Conservation (phyloP, 30 jellyfish, hydroid and myxozoan genomes). For the Chrysaora quinquecirrha region DNA sequence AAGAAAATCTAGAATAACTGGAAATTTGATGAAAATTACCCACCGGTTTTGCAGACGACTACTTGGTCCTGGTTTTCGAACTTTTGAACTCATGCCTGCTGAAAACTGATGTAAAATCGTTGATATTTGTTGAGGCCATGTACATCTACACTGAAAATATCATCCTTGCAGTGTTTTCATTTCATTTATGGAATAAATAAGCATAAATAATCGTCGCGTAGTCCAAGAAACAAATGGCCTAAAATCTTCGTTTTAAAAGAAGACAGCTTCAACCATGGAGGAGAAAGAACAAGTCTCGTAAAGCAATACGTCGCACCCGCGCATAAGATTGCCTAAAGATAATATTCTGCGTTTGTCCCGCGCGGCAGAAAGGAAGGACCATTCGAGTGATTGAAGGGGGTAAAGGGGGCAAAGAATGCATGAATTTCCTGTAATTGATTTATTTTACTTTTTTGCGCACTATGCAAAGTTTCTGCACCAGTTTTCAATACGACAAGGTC, state of each 20-base stretch:
- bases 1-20: background rate
- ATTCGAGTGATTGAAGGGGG: background rate
- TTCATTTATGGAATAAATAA: too few species aligned
- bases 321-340: background rate
- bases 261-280: too few species aligned
- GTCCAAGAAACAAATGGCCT: background rate
- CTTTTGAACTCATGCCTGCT: conserved; percentile 61
- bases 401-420: too few species aligned
- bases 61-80: conserved; percentile 3
- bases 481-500: too few species aligned
- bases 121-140: conserved; percentile 54
- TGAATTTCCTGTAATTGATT: too few species aligned
- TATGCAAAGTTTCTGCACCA: too few species aligned
- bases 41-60: conserved; percentile 35
- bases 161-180: background rate
- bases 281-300: background rate
- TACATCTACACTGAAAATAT: background rate
- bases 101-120: conserved; percentile 33
- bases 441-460: too few species aligned
- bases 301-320: background rate
- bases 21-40: background rate
- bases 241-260: background rate
- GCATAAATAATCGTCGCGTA: background rate
- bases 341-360: background rate
- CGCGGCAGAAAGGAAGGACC: background rate